These are phyloP conservation scores for Pocillopora verrucosa DNA, from an alignment of 64 coral and sea anemone species.

Conservation along the genomic window DNA sequence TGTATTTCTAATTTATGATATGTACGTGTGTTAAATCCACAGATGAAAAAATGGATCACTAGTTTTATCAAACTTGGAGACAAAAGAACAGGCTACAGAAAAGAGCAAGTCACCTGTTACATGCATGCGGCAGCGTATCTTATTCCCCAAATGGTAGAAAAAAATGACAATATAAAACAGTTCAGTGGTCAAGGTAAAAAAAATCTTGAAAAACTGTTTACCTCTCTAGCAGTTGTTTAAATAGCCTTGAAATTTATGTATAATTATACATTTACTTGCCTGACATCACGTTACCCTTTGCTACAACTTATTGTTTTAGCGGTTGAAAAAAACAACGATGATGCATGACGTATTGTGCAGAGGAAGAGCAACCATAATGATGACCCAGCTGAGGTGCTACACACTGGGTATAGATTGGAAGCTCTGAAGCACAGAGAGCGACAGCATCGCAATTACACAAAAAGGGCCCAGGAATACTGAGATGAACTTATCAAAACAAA, in stretches of 20 bases:
- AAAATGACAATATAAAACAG: constrained; percentile 28
- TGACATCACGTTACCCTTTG: not conserved
- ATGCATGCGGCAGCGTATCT: constrained; percentile 31
- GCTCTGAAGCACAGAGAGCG: constrained; percentile 25
- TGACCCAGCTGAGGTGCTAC: constrained; percentile 22
- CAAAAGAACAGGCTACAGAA: constrained; percentile 33
- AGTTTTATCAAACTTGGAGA: constrained; percentile 16
- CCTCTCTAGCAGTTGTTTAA: not conserved
- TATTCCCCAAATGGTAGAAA: constrained; percentile 19
- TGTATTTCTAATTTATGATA: not conserved
- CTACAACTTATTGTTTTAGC: constrained; percentile 18
- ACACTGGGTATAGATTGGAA: not conserved
- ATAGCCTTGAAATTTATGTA: not conserved
- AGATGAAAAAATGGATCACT: constrained; percentile 28
- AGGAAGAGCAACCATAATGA: constrained; percentile 43
- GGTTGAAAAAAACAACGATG: constrained; percentile 45
- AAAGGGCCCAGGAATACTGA: constrained; percentile 8
- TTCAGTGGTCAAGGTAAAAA: constrained; percentile 49
- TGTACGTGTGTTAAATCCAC: not conserved
- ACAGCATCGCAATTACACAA: constrained; percentile 9
- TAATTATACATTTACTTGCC: not conserved
- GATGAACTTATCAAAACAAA: constrained; percentile 38
- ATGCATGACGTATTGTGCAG: constrained; percentile 1
- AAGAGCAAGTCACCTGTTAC: constrained; percentile 44
- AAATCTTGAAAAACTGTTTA: not conserved